Percentiles rank a stretch among this genome's conserved stretches.
Conservation (phyloP, 2,113 vertebrate species). For the Catharus minimus region DNA sequence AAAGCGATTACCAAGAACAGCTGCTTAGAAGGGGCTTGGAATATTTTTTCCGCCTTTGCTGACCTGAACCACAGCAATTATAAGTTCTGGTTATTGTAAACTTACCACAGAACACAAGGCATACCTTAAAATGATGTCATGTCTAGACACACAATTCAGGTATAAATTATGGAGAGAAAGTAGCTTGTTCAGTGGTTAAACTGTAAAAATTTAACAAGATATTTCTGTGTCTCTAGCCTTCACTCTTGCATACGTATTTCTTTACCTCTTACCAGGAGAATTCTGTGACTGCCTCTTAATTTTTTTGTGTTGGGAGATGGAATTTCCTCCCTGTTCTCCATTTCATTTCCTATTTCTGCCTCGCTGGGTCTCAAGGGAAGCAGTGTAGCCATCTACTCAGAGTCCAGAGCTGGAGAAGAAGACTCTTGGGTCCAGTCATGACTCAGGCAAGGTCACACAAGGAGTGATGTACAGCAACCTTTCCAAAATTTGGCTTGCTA, state of each 20-base stretch:
- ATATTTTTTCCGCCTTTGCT: slow-evolving; percentile 49
- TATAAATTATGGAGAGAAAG: slow-evolving; percentile 77
- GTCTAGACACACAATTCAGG: slow-evolving; percentile 81
- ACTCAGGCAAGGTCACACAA: slow-evolving; percentile 17
- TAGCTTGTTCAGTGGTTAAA: slow-evolving; percentile 73
- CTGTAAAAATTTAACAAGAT: slow-evolving; percentile 76
- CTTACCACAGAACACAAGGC: slow-evolving; percentile 70
- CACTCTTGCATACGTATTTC: slow-evolving; percentile 25
- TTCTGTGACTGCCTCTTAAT: slow-evolving; percentile 58
- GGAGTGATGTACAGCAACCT: neutral
- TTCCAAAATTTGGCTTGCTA: neutral
- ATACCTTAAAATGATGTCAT: slow-evolving; percentile 78
- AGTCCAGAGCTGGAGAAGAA: slow-evolving; percentile 22
- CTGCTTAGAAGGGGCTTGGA: slow-evolving; percentile 34
- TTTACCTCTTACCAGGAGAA: slow-evolving; percentile 59
- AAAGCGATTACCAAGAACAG: slow-evolving; percentile 55
- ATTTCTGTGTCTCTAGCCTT: slow-evolving; percentile 67
- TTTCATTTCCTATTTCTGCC: slow-evolving; percentile 66
- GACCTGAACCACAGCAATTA: slow-evolving; percentile 59
- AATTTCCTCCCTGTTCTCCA: slow-evolving; percentile 52
- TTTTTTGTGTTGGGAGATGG: slow-evolving; percentile 59
- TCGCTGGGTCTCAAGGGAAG: neutral
- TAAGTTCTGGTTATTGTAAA: slow-evolving; percentile 75
- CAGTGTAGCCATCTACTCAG: slow-evolving; percentile 25
- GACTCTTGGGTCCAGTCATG: slow-evolving; percentile 25